Conservation (phyloP, 2,888 invertebrate genomes). For the Megalurothrips usitatus region DNA sequence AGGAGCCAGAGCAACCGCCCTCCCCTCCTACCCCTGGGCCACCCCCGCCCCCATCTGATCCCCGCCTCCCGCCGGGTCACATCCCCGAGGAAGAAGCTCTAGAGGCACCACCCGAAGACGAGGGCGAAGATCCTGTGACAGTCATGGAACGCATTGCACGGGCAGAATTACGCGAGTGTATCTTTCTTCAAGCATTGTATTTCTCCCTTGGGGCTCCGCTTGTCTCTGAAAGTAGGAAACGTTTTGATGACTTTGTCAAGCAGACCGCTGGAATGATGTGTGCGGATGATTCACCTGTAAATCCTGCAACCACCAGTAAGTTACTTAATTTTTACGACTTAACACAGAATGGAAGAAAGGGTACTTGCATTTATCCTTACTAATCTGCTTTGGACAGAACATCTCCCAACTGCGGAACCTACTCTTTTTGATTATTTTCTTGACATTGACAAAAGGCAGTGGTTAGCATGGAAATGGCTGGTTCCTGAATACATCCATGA, state of each 20-base stretch:
- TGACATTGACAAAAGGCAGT: constrained; percentile 59
- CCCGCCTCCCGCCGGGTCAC: background rate
- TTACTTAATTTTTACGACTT: constrained; percentile 23
- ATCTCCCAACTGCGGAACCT: constrained; percentile 66
- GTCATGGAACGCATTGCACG: constrained; percentile 44
- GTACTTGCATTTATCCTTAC: background rate
- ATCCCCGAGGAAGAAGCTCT: constrained; percentile 46
- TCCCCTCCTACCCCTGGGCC: background rate
- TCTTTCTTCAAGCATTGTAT: constrained; percentile 70
- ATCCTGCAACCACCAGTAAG: constrained; percentile 59
- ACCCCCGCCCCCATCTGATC: background rate
- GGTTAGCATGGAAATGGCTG: constrained; percentile 82
- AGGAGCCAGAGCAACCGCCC: constrained; percentile 36
- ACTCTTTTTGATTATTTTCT: constrained; percentile 80
- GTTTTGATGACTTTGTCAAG: constrained; percentile 79
- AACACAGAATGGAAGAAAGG: background rate
- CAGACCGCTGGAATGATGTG: constrained; percentile 64
- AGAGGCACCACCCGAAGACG: background rate
- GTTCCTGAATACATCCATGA: constrained; percentile 74
- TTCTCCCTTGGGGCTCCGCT: constrained; percentile 80
- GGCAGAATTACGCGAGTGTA: constrained; percentile 58
- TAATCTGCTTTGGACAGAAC: constrained; percentile 49
- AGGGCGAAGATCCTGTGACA: background rate
- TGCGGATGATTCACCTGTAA: constrained; percentile 60
- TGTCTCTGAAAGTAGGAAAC: constrained; percentile 59